phyloP scores from a whole-genome alignment of 2,113 vertebrate species.

The Chloropsis cyanopogon region DNA sequence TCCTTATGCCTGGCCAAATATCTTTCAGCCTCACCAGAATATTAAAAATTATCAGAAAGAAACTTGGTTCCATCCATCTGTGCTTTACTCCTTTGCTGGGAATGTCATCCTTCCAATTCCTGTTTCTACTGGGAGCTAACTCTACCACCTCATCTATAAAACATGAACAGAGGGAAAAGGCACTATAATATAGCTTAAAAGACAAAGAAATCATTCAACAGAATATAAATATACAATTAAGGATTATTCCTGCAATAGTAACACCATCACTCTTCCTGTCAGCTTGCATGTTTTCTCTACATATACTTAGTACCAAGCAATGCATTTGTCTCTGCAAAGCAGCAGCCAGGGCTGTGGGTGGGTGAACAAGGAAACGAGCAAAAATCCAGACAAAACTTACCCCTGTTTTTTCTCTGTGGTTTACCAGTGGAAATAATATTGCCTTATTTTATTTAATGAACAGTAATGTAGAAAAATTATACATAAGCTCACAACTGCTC shows the following conservation, averaged over 20 bases:
- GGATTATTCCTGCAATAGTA: neutral
- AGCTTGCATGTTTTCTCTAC: neutral
- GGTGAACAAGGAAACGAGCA: neutral
- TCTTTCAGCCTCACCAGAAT: neutral
- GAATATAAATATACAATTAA: neutral
- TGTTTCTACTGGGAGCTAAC: neutral
- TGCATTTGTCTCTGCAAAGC: neutral
- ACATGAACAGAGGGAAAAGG: neutral
- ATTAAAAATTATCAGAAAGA: neutral
- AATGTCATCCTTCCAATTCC: neutral
- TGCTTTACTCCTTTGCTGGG: neutral
- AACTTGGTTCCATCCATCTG: neutral
- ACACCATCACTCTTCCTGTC: neutral
- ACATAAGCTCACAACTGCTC: neutral
- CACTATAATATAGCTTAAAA: neutral
- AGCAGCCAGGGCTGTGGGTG: neutral
- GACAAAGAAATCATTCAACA: neutral
- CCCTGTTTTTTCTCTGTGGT: neutral
- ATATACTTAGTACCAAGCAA: neutral
- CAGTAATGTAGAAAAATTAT: conserved; percentile 1
- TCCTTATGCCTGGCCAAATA: neutral
- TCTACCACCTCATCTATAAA: neutral
- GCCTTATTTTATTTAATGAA: conserved; percentile 20
- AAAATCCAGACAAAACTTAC: neutral
- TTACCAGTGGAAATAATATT: neutral